Evolutionary conservation across 30 jellyfish, hydroid and myxozoan species (phyloP), one percentile per base, ranked within the genome.

Genomic region (Nemopilema nomurai): DNA sequence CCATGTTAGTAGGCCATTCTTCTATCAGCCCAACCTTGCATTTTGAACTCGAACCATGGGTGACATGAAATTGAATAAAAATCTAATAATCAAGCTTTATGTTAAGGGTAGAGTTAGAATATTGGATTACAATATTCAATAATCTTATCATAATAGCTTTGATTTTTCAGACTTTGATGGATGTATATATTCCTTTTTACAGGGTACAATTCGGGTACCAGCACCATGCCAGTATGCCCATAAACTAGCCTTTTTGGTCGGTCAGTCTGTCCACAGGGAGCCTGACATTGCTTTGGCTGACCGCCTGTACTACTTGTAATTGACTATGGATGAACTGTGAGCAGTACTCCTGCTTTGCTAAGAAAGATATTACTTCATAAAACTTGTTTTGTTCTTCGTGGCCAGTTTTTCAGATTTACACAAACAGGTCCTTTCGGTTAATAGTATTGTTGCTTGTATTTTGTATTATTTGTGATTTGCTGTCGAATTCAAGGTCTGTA

Each of bases 221-320:
- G 99, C 99, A 29, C 99, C 99, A 0, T 96, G 99, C 67, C 99
- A 96, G 82, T 96, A 96, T 76, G 99, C 99, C 25, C 99, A 96
- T 80, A 96, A 96, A 76, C 69, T 96, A 82, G 97, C 98, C 0
- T 96, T 96, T 83, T 69, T 96, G 63, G 99, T 91, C 41, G 97
- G 98, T n/a, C 98, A 96, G 88, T 80, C 96, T 8, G 81, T 96
- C 22, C 98, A 91, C 51, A 50, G 84, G n/a, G 97, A 91, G 79
- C 99, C 99, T 0, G 79, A 52, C 53, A 29, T 62, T 26, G 96
- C 92, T 19, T 71, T 96, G 89, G 81, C 98, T 18, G 97, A 96
- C 79, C 96, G 97, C 41, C 93, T 96, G 6, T 96, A 91, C 92
- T 96, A 90, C 76, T 76, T 96, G 92, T 96, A 91, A 86, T 0